phyloP scores from a whole-genome alignment of 2,113 vertebrate genomes.

The Rallus limicola region DNA sequence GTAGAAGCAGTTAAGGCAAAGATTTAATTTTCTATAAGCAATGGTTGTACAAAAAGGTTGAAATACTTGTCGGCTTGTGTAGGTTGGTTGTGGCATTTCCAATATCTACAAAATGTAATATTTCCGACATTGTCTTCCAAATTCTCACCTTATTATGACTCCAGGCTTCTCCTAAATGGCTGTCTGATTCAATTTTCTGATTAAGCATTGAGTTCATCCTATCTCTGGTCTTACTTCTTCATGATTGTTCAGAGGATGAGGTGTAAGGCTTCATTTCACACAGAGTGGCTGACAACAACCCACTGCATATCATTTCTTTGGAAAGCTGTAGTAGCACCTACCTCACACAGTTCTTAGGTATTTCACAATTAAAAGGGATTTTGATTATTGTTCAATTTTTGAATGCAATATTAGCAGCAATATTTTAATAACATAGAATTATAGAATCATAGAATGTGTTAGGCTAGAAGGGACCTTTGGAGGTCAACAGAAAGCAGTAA shows the following conservation, averaged over 20 bases:
- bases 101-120: not conserved
- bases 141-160: rapidly evolving
- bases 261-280: not conserved
- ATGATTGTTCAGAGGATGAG: not conserved
- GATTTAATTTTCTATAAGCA: not conserved
- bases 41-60: not conserved
- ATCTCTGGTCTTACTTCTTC: not conserved
- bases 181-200: not conserved
- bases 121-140: not conserved
- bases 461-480: too few species aligned
- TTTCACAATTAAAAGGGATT: not conserved
- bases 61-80: not conserved
- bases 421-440: not conserved
- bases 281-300: not conserved
- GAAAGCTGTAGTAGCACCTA: not conserved
- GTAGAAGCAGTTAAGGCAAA: not conserved
- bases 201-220: not conserved
- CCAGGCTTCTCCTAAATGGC: not conserved
- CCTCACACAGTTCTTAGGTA: rapidly evolving
- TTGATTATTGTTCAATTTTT: not conserved
- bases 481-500: too few species aligned
- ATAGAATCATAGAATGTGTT: too few species aligned
- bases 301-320: not conserved
- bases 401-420: rapidly evolving
- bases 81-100: not conserved